phyloP scores from a whole-genome alignment of 2,797 vertebrate species.

The Squalus acanthias region DNA sequence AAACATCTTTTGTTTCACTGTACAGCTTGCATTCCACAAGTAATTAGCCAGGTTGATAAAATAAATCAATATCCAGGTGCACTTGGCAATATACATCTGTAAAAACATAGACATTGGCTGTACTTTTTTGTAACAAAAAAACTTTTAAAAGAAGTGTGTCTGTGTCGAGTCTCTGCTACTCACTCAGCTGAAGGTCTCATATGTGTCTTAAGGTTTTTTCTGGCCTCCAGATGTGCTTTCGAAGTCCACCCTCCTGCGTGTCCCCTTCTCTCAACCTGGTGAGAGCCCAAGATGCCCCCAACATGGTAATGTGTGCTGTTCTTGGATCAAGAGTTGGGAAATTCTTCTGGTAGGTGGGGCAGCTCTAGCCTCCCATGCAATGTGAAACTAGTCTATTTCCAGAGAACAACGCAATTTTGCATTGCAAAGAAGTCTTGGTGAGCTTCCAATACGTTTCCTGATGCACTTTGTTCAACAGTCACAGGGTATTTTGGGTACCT shows the following conservation, averaged over 20 bases:
- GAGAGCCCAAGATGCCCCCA: background rate
- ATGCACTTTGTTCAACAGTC: background rate
- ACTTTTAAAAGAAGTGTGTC: background rate
- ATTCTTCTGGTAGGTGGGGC: slow-evolving; percentile 20
- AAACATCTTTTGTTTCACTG: background rate
- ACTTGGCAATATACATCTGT: background rate
- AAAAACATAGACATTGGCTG: background rate
- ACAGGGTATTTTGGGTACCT: background rate
- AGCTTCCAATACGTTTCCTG: background rate
- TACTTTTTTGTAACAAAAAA: background rate
- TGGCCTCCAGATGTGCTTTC: background rate
- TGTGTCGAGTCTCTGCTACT: background rate
- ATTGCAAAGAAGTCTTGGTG: background rate
- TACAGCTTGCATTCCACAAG: background rate
- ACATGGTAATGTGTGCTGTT: background rate
- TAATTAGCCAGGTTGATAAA: background rate
- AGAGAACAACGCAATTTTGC: background rate
- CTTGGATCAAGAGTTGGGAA: slow-evolving; percentile 28
- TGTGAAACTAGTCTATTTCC: background rate
- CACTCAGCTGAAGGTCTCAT: background rate
- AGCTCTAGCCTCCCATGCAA: background rate
- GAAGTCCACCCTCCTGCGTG: background rate
- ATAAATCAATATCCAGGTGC: background rate
- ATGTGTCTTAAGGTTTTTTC: background rate
- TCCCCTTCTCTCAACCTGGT: background rate